Base-by-base conservation (phyloP, 2,888 invertebrate genomes). In the Brachypalpus laphriformis region DNA sequence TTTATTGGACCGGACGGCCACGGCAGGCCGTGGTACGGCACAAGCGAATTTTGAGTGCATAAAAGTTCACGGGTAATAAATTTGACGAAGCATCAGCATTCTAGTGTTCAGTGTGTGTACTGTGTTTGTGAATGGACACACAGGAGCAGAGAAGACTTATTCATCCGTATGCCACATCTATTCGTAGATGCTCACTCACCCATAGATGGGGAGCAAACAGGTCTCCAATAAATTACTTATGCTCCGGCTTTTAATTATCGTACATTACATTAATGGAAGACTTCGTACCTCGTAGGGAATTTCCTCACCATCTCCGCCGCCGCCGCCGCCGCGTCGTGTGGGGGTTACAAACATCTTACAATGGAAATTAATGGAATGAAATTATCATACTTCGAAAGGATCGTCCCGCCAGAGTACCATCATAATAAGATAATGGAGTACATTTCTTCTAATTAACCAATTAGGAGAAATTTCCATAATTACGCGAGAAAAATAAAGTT, bases 401-500 rank as follows among this genome's bases (percentile, higher is more conserved):
- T 81, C 85, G 81, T 71, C 81, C 81, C 85, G 75, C 85, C 85
- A 81, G 74, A 76, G 66, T 75, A 85, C 85, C 81, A 76, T 85
- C 75, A 85, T 85, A 85, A 85, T 76, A 85, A 85, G 85, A 85
- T 85, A 85, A 85, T 85, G 85, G 85, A 85, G 85, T 85, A 85
- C 85, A 85, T 85, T 85, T 85, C 85, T 85, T 85, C 85, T 85
- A 85, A 85, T 85, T 85, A 75, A 81, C 85, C 85, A 85, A 85
- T 85, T 85, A 85, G 85, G 70, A 51, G 66, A 85, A 85, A 85
- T 85, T 85, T 85, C 85, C 85, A 85, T 85, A 85, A 85, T 85
- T 85, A 85, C 85, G 85, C 85, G 85, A 85, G 85, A 85, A 85
- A 85, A 85, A 85, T 85, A 81, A 85, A 85, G 85, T 85, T 85